A percentile compares a stretch with the other conserved stretches of the same genome.
phyloP scores from a whole-genome alignment of 2,797 vertebrate genomes.

The Valencia hispanica region DNA sequence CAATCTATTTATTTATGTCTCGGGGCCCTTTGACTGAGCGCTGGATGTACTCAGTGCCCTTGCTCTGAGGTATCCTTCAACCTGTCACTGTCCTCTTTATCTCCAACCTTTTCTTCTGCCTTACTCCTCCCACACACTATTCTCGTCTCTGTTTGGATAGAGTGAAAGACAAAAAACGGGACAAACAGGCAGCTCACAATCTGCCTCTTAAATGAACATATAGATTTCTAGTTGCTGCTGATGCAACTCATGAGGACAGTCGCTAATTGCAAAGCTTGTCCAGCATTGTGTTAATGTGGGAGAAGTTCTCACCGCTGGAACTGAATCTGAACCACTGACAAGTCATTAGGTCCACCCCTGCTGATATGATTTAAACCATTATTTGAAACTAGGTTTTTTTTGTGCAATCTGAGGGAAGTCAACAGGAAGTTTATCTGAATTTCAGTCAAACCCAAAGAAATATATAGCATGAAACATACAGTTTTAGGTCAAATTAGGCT shows the following conservation, averaged over 20 bases:
- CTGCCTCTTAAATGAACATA: constrained; percentile 37
- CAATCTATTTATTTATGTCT: constrained; percentile 67
- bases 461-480: background rate
- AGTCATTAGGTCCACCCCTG: constrained; percentile 48
- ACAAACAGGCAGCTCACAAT: constrained; percentile 32
- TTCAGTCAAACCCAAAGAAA: background rate
- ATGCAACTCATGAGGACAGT: constrained; percentile 19
- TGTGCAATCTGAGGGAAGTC: background rate
- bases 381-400: background rate
- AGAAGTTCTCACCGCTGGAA: constrained; percentile 16
- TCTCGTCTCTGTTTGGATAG: constrained; percentile 25
- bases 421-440: background rate
- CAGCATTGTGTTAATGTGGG: constrained; percentile 20
- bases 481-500: background rate
- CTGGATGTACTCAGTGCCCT: constrained; percentile 61
- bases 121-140: constrained; percentile 29
- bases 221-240: constrained; percentile 43
- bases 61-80: constrained; percentile 60
- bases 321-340: constrained; percentile 27
- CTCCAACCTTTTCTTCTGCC: constrained; percentile 39
- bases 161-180: constrained; percentile 33
- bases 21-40: constrained; percentile 57
- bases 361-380: constrained; percentile 68
- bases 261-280: constrained; percentile 18
- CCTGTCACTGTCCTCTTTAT: constrained; percentile 60